Evolutionary conservation across 2,113 vertebrate genomes (phyloP).

Genomic region (Manacus vitellinus): DNA sequence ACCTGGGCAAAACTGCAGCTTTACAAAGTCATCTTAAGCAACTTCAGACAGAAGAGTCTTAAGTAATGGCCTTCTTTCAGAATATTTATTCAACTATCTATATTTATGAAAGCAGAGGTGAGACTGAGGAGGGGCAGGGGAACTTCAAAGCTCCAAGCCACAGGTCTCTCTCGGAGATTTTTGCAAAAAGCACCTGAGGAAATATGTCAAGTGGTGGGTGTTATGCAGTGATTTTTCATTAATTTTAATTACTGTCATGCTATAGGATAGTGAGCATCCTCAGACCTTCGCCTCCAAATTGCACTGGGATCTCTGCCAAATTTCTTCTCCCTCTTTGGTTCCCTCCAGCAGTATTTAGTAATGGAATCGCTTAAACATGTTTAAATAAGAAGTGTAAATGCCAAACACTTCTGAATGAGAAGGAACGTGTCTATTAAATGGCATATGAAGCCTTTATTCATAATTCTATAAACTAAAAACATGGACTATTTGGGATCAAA

Average conservation of each 20-base stretch:
- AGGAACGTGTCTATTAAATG: slow-evolving; percentile 25
- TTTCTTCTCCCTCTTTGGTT: slow-evolving; percentile 46
- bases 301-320: slow-evolving; percentile 64
- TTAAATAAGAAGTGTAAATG: slow-evolving; percentile 64
- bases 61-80: not conserved
- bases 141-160: slow-evolving; percentile 52
- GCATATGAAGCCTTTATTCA: slow-evolving; percentile 27
- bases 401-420: slow-evolving; percentile 59
- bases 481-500: slow-evolving; percentile 11
- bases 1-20: not conserved
- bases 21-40: not conserved
- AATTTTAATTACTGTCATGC: slow-evolving; percentile 75
- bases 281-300: slow-evolving; percentile 57
- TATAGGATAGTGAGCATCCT: slow-evolving; percentile 67
- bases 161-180: not conserved
- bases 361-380: slow-evolving; percentile 66
- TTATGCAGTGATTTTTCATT: slow-evolving; percentile 68
- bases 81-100: not conserved
- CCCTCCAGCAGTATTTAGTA: slow-evolving; percentile 70
- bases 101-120: slow-evolving; percentile 15
- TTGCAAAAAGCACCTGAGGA: slow-evolving; percentile 48
- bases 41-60: not conserved
- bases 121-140: slow-evolving; percentile 12
- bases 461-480: slow-evolving; percentile 13
- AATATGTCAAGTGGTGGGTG: slow-evolving; percentile 55